Evolutionary conservation across 2,888 invertebrate genomes (phyloP).

Genomic region (Torymus texanus): DNA sequence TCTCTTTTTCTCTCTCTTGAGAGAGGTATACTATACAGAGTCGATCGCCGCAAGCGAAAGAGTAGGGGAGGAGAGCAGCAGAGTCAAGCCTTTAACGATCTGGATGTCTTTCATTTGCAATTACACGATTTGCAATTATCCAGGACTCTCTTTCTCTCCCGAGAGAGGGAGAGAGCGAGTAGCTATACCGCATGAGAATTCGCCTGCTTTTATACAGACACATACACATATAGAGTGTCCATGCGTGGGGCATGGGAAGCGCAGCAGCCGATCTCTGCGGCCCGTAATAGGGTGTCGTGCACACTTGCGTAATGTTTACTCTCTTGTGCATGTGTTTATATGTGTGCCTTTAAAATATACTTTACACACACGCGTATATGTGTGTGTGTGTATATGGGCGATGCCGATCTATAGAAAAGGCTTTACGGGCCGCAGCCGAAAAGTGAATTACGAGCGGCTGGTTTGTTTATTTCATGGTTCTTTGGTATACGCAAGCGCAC

Average conservation of each 20-base stretch:
- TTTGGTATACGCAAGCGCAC: background rate
- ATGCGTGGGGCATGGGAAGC: conserved; percentile 13
- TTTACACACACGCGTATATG: background rate
- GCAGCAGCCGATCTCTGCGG: background rate
- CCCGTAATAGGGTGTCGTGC: conserved; percentile 48
- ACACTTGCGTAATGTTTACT: conserved; percentile 52
- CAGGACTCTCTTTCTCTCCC: background rate
- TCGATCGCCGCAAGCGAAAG: background rate
- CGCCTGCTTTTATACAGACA: background rate
- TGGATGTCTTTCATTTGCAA: conserved; percentile 63
- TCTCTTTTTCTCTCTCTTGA: no score
- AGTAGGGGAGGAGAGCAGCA: conserved; percentile 1
- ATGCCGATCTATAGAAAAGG: conserved; percentile 20
- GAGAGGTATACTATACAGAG: background rate
- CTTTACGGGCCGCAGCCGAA: conserved; percentile 21
- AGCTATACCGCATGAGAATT: background rate
- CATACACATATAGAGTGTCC: conserved; percentile 18
- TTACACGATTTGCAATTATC: conserved; percentile 59
- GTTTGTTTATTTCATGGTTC: conserved; percentile 11
- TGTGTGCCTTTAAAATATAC: background rate
- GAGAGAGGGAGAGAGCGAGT: background rate
- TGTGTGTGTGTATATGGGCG: no score
- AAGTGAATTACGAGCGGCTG: conserved; percentile 36
- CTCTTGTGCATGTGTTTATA: background rate
- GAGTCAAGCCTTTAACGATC: conserved; percentile 59